Base-by-base conservation (phyloP, 92 coral and sea anemone species). In the Heliopora coerulea region DNA sequence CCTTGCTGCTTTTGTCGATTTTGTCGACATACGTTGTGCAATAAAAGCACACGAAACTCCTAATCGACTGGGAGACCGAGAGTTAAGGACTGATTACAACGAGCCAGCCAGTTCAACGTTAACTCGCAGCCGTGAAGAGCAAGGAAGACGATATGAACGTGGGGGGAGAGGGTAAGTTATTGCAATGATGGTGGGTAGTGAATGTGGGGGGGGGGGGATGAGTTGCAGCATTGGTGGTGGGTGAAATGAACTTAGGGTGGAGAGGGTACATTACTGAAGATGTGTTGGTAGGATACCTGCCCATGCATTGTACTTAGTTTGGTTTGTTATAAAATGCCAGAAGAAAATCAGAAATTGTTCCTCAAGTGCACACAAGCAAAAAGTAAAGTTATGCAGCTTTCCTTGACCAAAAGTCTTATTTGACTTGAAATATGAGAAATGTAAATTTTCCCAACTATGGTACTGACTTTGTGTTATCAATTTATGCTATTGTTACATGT, bases 11-110 rank as follows among this genome's bases (percentile, higher is more conserved):
- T 95, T 95, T 79, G 99, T 95, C 65, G 99, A 95, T 72, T 95
- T 95, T 74, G 99, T 95, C 0, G 99, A 95, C 78, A 95, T 95
- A 64, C 88, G 99, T 9, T 90, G 99, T 83, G 99, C 99, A 18
- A 95, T 96, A 7, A 95, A 95, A 73, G 96, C 99, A n/a, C 99
- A 95, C 42, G 95, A 95, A 64, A 87, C 97, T 70, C 88, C 86
- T 17, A 95, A 95, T 76, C 68, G 96, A 48, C 86, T 95, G 41
- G 99, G 99, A 18, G 99, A 95, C 73, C 88, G 99, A 0, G 99
- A 95, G 59, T 74, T 95, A 73, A 78, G 99, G 20, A 95, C 99
- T 3, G 99, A 95, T 59, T 95, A 95, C 82, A 95, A 95, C 72
- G 99, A 95, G 52, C 99, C 99, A 0, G 85, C 96, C 8, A 88